These are phyloP conservation scores for Cotesia chilonis DNA, from an alignment of 1,140 invertebrate species.

Conservation along the genomic window DNA sequence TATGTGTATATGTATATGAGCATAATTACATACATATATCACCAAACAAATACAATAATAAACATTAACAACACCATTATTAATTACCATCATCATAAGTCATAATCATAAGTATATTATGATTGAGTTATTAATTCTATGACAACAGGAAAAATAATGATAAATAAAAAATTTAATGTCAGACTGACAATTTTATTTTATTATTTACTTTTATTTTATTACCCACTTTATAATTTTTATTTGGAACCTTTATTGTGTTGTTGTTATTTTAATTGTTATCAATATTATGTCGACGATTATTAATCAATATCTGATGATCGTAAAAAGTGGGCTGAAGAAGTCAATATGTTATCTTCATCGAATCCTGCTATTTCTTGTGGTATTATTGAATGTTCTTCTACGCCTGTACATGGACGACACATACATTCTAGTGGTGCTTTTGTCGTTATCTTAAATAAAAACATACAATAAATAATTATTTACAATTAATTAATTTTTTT, in stretches of 20 bases:
- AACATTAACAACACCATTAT: conserved; percentile 46
- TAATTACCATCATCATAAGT: conserved; percentile 25
- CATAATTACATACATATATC: conserved; percentile 43
- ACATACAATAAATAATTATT: background rate
- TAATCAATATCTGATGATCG: conserved; percentile 66
- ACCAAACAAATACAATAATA: conserved; percentile 42
- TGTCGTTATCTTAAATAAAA: conserved; percentile 75
- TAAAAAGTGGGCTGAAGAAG: conserved; percentile 74
- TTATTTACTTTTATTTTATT: no score
- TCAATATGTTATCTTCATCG: conserved; percentile 79
- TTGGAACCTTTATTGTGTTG: no score
- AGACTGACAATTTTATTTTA: no score
- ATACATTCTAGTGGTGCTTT: conserved; percentile 92
- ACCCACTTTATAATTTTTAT: no score
- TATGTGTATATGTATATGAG: conserved; percentile 44
- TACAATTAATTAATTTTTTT: background rate
- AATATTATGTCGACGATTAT: conserved; percentile 36
- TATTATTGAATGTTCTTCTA: conserved; percentile 86
- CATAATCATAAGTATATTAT: background rate
- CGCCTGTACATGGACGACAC: conserved; percentile 89
- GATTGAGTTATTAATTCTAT: no score
- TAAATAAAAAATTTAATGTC: no score
- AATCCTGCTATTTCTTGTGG: conserved; percentile 91
- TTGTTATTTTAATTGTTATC: no score
- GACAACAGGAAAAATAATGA: no score